These are phyloP conservation scores for Dryas iulia DNA, from an alignment of 1,140 invertebrate genomes.

Conservation along the genomic window DNA sequence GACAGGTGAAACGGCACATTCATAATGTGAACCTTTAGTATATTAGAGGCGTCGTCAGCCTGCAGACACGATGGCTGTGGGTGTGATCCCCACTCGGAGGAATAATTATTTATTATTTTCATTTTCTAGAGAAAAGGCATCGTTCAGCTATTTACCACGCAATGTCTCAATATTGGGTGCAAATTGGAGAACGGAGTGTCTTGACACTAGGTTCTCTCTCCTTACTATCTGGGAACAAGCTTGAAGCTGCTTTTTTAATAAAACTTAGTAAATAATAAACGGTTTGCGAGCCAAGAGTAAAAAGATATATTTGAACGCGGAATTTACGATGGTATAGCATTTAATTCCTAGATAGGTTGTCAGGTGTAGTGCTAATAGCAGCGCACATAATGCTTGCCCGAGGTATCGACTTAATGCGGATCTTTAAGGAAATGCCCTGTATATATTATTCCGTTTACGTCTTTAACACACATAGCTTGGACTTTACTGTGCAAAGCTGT, in stretches of 20 bases:
- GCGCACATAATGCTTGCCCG: slow-evolving; percentile 18
- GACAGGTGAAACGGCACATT: not conserved
- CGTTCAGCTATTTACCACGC: too few species aligned
- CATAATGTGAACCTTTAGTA: not conserved
- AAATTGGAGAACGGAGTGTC: too few species aligned
- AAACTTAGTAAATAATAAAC: not conserved
- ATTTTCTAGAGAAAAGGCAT: too few species aligned
- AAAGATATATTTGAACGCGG: slow-evolving; percentile 6
- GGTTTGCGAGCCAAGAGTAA: not conserved
- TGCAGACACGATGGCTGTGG: too few species aligned
- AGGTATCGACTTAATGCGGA: slow-evolving; percentile 21
- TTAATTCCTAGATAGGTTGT: slow-evolving; percentile 22
- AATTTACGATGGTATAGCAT: slow-evolving; percentile 7
- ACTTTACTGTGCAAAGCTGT: slow-evolving; percentile 18
- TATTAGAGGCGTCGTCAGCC: too few species aligned
- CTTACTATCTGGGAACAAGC: too few species aligned
- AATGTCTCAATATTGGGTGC: too few species aligned
- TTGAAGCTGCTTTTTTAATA: too few species aligned
- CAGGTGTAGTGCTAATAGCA: slow-evolving; percentile 30
- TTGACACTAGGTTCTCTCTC: too few species aligned
- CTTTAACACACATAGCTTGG: slow-evolving; percentile 21
- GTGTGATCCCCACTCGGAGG: too few species aligned
- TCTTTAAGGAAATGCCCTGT: slow-evolving; percentile 29
- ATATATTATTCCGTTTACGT: slow-evolving; percentile 34
- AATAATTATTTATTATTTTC: too few species aligned